Base-by-base conservation (phyloP, 2,113 vertebrate species). In the Ardeotis arabs region DNA sequence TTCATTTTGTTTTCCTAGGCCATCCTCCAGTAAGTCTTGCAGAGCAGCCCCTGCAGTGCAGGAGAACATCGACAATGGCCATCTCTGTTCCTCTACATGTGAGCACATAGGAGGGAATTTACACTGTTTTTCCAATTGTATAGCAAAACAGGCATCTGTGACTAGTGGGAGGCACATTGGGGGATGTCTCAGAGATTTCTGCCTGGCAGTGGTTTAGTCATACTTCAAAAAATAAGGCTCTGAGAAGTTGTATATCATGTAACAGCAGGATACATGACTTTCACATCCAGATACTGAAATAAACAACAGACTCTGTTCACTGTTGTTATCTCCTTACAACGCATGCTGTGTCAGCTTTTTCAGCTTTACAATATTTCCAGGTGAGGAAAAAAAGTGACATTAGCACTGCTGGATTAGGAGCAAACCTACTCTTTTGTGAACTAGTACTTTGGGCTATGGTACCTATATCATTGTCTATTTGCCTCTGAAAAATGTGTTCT, bases 91-190 rank as follows among this genome's bases (percentile, higher is more conserved):
- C 47, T 35, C 49, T 35, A 3, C 10, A 1, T 15, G 9, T 17
- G 14, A 79, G 45, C 10, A 10, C 0, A 0, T 1, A 27, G 64
- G 63, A 55, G n/a, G 7, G 78, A 58, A 68, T 70, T 29, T 31
- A 24, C 23, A 41, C 28, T 7, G 59, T 7, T 59, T 81, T 81
- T 67, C 47, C 35, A 67, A 6, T 0, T 63, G 8, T 3, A 23
- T 14, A 33, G 25, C 41, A 35, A 56, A 20, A 28, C 55, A 74
- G 22, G 7, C 11, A 18, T 4, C 47, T 68, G 45, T 78, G n/a
- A 35, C 21, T 60, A 23, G 11, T 6, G 35, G 16, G 45, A 95
- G 21, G 21, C 17, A 49, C 10, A 27, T 39, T n/a, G 4, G 5
- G 68, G 4, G 11, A 44, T 31, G 13, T 84, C 44, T 92, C 47